Evolutionary conservation across 1,140 invertebrate species (phyloP).

Genomic region (Tetragonula clypearis): DNA sequence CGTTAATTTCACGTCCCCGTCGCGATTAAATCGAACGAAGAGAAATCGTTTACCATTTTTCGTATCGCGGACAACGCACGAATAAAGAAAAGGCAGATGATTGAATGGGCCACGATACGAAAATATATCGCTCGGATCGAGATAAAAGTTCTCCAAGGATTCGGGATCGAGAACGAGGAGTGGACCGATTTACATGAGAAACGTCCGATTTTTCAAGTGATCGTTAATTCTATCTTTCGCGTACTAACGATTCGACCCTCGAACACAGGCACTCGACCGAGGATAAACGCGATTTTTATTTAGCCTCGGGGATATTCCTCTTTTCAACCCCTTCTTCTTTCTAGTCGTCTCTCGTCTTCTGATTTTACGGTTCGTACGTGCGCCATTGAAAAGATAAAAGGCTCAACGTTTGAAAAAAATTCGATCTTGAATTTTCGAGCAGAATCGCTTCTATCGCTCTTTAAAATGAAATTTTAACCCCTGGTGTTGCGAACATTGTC

Average conservation of each 20-base stretch:
- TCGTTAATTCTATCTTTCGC: conserved; percentile 36
- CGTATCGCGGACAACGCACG: neutral
- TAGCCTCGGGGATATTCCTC: neutral
- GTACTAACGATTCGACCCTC: conserved; percentile 35
- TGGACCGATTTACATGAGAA: conserved; percentile 54
- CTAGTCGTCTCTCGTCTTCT: neutral
- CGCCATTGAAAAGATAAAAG: neutral
- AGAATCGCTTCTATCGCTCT: neutral
- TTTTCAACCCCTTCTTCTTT: neutral
- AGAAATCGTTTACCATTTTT: neutral
- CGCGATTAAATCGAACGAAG: neutral
- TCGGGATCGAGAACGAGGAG: conserved; percentile 20
- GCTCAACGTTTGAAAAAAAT: neutral
- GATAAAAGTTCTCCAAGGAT: neutral
- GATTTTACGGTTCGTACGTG: too few relatives aligned
- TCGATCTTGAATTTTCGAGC: neutral
- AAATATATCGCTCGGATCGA: conserved; percentile 12
- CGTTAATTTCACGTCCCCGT: neutral
- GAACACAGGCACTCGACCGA: neutral
- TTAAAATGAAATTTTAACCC: neutral
- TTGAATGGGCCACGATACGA: neutral
- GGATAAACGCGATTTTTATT: conserved; percentile 44
- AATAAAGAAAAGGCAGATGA: neutral
- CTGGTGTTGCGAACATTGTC: neutral
- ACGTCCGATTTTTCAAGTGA: conserved; percentile 45